Percentiles rank a stretch among this genome's conserved stretches.
These are phyloP conservation scores for Bucorvus abyssinicus DNA, from an alignment of 2,797 vertebrate genomes.

Conservation along the genomic window DNA sequence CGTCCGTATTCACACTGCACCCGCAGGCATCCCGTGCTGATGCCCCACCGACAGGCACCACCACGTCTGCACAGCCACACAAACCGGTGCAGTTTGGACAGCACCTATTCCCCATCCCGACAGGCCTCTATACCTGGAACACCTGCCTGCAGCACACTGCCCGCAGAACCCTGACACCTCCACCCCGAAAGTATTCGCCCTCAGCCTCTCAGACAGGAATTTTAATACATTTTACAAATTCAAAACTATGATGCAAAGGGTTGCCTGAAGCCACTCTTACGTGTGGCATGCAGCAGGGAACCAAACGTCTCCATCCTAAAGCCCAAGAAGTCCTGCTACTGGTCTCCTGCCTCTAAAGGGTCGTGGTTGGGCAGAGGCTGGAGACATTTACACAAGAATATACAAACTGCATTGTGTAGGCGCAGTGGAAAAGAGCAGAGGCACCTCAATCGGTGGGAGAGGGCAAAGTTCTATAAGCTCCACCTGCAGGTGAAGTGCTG, in stretches of 20 bases:
- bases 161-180: neutral
- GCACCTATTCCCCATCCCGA: neutral
- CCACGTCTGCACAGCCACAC: neutral
- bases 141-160: neutral
- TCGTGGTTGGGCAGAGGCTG: neutral
- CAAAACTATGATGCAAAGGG: neutral
- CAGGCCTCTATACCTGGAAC: neutral
- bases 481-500: neutral
- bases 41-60: neutral
- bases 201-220: neutral
- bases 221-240: neutral
- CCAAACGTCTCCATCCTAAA: neutral
- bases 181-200: accelerated
- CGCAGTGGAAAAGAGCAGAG: neutral
- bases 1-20: no score
- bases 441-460: neutral
- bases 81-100: neutral
- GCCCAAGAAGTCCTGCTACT: neutral
- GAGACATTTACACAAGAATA: neutral
- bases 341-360: neutral
- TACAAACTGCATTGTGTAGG: neutral
- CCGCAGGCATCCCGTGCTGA: neutral
- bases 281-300: neutral
- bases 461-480: neutral
- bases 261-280: neutral